phyloP scores from a whole-genome alignment of 2,797 vertebrate species.

The Anabacerthia variegaticeps region DNA sequence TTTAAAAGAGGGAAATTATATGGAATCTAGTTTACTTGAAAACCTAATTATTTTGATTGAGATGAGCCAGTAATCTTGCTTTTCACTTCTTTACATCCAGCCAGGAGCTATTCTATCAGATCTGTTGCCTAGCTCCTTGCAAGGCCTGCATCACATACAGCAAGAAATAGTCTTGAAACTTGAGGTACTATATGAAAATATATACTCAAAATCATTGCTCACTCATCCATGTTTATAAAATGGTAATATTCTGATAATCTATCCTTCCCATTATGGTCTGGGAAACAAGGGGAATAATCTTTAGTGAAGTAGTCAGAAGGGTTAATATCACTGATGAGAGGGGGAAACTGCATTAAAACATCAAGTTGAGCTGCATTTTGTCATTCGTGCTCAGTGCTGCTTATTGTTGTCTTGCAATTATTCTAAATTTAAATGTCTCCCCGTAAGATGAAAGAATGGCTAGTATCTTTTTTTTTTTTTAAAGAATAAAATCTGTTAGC shows the following conservation, averaged over 20 bases:
- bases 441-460: neutral
- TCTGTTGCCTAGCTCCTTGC: slow-evolving; percentile 49
- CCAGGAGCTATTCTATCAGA: slow-evolving; percentile 46
- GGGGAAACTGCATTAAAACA: slow-evolving; percentile 31
- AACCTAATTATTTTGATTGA: slow-evolving; percentile 61
- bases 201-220: neutral
- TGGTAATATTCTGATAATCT: slow-evolving; percentile 7
- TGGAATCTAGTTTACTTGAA: slow-evolving; percentile 65
- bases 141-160: slow-evolving; percentile 54
- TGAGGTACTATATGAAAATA: neutral
- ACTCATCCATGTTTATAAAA: neutral
- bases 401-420: slow-evolving; percentile 41
- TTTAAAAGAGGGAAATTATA: slow-evolving; percentile 59
- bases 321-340: slow-evolving; percentile 39
- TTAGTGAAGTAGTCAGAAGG: slow-evolving; percentile 18
- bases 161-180: slow-evolving; percentile 37
- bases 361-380: slow-evolving; percentile 50
- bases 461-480: neutral
- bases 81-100: slow-evolving; percentile 41
- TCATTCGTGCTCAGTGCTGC: neutral
- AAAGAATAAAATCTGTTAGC: neutral
- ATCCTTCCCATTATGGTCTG: neutral
- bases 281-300: neutral
- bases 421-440: slow-evolving; percentile 33
- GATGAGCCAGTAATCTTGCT: slow-evolving; percentile 40